Percentiles rank a stretch among this genome's conserved stretches.
Evolutionary conservation across 2,797 vertebrate species (phyloP).

Genomic region (Sternotherus odoratus): DNA sequence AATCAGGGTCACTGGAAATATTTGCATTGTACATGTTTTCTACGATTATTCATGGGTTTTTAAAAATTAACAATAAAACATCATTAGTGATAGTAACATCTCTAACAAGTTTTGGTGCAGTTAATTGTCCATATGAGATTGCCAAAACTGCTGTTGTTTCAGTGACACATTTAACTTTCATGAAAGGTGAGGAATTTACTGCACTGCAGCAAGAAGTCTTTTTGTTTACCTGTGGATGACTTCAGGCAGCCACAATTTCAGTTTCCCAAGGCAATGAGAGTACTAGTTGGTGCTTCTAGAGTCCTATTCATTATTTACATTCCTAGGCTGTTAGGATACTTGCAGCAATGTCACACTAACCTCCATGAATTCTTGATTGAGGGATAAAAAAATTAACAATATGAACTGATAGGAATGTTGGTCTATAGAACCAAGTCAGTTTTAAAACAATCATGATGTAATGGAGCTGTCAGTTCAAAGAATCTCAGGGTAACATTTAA

Average conservation of each 20-base stretch:
- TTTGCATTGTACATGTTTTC: background rate
- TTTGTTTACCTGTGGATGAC: slow-evolving; percentile 47
- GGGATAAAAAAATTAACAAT: slow-evolving; percentile 71
- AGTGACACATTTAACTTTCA: slow-evolving; percentile 27
- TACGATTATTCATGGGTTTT: background rate
- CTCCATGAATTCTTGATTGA: slow-evolving; percentile 61
- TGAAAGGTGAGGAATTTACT: slow-evolving; percentile 4
- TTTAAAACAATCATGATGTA: background rate
- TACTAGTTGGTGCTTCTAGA: slow-evolving; percentile 8
- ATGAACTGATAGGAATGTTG: slow-evolving; percentile 41
- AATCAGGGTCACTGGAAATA: background rate
- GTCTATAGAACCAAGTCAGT: background rate
- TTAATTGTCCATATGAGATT: background rate
- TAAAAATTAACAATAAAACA: background rate
- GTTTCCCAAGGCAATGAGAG: slow-evolving; percentile 12
- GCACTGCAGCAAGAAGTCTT: background rate
- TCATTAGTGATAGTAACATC: background rate
- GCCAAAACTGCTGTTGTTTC: background rate
- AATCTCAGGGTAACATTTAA: background rate
- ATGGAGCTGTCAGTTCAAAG: background rate
- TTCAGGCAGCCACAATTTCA: slow-evolving; percentile 18
- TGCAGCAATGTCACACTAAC: slow-evolving; percentile 62
- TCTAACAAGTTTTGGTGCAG: background rate
- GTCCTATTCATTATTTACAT: slow-evolving; percentile 34
- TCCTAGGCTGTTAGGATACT: background rate